Evolutionary conservation across 2,888 invertebrate species (phyloP).

Genomic region (Hipparchia semele): DNA sequence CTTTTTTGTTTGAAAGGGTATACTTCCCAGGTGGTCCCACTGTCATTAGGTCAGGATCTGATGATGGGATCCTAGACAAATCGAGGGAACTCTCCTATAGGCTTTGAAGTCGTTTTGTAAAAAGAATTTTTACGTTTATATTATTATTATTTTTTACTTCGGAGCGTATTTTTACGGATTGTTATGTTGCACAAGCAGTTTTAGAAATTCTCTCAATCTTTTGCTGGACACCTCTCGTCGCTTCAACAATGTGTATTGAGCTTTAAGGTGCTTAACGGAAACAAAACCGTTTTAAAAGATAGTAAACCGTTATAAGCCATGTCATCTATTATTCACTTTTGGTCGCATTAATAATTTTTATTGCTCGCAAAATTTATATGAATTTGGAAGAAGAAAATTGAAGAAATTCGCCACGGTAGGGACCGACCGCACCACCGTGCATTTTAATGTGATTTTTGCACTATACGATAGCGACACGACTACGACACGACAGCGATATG

Average conservation of each 20-base stretch:
- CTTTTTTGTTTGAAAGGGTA: too few relatives aligned
- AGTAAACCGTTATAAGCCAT: conserved; percentile 21
- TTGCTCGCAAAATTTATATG: conserved; percentile 47
- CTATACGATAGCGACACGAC: conserved; percentile 12
- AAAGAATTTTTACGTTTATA: too few relatives aligned
- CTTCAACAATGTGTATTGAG: not conserved
- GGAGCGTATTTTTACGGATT: too few relatives aligned
- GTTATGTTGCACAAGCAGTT: too few relatives aligned
- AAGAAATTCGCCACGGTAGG: conserved; percentile 56
- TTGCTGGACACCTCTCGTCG: not conserved
- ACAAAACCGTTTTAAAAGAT: not conserved
- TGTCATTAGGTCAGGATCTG: too few relatives aligned
- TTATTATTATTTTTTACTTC: too few relatives aligned
- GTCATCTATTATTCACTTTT: conserved; percentile 27
- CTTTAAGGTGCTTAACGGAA: not conserved
- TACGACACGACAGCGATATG: not conserved
- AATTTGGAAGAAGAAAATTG: conserved; percentile 50
- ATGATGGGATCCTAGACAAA: too few relatives aligned
- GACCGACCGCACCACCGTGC: conserved; percentile 34
- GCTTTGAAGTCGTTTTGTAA: too few relatives aligned
- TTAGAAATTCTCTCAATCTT: too few relatives aligned
- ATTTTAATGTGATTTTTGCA: conserved; percentile 17
- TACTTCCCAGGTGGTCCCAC: too few relatives aligned
- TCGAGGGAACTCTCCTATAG: too few relatives aligned
- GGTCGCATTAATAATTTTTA: conserved; percentile 44